phyloP scores from a whole-genome alignment of 2,797 vertebrate genomes.

The Hapalemur alaotrensis region DNA sequence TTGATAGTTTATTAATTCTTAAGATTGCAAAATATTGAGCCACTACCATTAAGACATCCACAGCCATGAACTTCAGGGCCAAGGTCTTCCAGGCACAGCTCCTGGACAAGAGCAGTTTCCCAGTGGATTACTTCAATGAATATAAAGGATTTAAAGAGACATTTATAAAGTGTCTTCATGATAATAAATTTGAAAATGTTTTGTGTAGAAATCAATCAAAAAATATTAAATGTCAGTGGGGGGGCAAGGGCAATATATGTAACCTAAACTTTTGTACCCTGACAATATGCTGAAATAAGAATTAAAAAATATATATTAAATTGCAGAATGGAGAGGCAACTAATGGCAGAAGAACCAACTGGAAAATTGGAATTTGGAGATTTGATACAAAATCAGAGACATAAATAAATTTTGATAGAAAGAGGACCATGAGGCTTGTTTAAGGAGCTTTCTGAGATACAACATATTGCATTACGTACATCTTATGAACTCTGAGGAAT shows the following conservation, averaged over 20 bases:
- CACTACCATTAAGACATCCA: conserved; percentile 70
- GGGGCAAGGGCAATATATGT: no score
- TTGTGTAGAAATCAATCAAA: conserved; percentile 86
- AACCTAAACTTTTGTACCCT: no score
- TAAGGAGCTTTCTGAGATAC: background rate
- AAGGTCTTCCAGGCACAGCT: conserved; percentile 86
- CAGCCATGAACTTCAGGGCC: conserved; percentile 85
- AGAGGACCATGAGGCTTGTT: background rate
- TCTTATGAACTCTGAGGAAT: background rate
- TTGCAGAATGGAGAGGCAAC: conserved; percentile 89
- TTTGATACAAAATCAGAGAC: conserved; percentile 79
- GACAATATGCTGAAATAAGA: background rate
- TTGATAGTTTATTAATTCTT: background rate
- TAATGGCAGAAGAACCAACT: conserved; percentile 90
- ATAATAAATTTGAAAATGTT: conserved; percentile 84
- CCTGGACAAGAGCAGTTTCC: conserved; percentile 88
- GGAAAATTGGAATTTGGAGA: conserved; percentile 90
- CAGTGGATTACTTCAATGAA: conserved; percentile 88
- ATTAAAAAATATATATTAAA: conserved; percentile 89
- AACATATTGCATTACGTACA: background rate
- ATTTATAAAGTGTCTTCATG: conserved; percentile 85
- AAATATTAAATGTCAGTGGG: conserved; percentile 84
- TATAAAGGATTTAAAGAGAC: conserved; percentile 88
- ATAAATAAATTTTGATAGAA: conserved; percentile 69
- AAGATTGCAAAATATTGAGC: background rate